Base-by-base conservation (phyloP, 2,888 invertebrate genomes). In the Trimorus sp. region DNA sequence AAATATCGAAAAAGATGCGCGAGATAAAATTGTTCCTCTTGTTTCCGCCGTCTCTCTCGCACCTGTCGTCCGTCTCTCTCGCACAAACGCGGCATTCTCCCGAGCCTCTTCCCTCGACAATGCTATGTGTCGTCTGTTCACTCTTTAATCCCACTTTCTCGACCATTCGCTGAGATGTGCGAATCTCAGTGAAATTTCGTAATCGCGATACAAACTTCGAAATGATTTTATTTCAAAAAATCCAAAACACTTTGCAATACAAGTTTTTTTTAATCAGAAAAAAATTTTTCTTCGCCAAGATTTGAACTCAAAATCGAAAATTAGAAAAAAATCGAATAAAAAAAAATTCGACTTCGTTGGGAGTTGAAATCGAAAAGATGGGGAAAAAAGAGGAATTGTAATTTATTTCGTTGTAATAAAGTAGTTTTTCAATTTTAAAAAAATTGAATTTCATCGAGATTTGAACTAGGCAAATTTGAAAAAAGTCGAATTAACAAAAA, bases 121-220 rank as follows among this genome's bases (percentile, higher is more conserved):
- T 82, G 77, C 80, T 62, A 62, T 63, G 71, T 79, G 83, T 83
- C 83, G 79, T 80, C 70, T 81, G 79, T 74, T 82, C 81, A 73
- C 77, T 77, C 81, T 82, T 82, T 77, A 82, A 77, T 82, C 77
- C 77, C 74, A 82, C 81, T 82, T 82, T 78, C 78, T 65, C 70
- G 82, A 78, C 82, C 73, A 75, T 82, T 78, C 66, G 45, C 60
- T 49, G 58, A 78, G 74, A 74, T 63, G 79, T 62, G 68, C 74
- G 66, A 71, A 80, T 71, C 66, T 65, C 70, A 66, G 60, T 54
- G 66, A 76, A 80, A 76, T 69, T 65, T 80, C 71, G 80, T 76
- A 65, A 80, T 76, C 58, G 70, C 51, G 75, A 70, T 45, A 54
- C 53, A 70, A 69, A 75, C 60, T 65, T 45, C 15, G 56, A 79